A percentile compares a stretch with the other conserved stretches of the same genome.
Evolutionary conservation across 2,888 invertebrate genomes (phyloP).

Genomic region (Acleris laterana): DNA sequence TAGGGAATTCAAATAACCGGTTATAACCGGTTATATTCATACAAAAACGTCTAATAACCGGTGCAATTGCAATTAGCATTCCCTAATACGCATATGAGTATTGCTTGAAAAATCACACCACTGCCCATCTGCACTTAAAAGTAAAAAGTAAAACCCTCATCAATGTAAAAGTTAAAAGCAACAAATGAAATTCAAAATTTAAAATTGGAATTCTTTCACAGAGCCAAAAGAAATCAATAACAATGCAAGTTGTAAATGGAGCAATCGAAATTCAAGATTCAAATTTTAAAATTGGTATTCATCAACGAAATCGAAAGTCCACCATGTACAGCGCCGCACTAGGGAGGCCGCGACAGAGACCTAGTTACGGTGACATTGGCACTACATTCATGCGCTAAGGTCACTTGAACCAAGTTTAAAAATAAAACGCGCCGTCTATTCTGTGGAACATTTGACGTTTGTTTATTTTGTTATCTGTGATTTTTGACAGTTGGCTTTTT

Average conservation of each 20-base stretch:
- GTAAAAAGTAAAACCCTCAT: too few species aligned
- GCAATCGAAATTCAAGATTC: background rate
- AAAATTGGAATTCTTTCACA: background rate
- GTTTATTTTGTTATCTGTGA: slow-evolving; percentile 57
- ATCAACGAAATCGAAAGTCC: slow-evolving; percentile 34
- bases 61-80: too few species aligned
- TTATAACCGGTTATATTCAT: too few species aligned
- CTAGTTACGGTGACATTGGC: slow-evolving; percentile 82
- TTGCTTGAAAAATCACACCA: too few species aligned
- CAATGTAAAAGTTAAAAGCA: too few species aligned
- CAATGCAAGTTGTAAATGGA: too few species aligned
- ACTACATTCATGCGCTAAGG: slow-evolving; percentile 82
- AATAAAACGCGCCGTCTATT: slow-evolving; percentile 61
- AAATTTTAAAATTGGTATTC: slow-evolving; percentile 2
- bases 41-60: too few species aligned
- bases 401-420: slow-evolving; percentile 76
- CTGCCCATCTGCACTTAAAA: too few species aligned
- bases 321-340: slow-evolving; percentile 39
- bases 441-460: slow-evolving; percentile 48
- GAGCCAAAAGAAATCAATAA: too few species aligned
- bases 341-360: slow-evolving; percentile 80
- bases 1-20: too few species aligned
- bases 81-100: too few species aligned
- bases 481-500: slow-evolving; percentile 2
- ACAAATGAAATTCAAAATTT: background rate